Conservation (phyloP, 2,113 vertebrate genomes). For the Columbina picui region DNA sequence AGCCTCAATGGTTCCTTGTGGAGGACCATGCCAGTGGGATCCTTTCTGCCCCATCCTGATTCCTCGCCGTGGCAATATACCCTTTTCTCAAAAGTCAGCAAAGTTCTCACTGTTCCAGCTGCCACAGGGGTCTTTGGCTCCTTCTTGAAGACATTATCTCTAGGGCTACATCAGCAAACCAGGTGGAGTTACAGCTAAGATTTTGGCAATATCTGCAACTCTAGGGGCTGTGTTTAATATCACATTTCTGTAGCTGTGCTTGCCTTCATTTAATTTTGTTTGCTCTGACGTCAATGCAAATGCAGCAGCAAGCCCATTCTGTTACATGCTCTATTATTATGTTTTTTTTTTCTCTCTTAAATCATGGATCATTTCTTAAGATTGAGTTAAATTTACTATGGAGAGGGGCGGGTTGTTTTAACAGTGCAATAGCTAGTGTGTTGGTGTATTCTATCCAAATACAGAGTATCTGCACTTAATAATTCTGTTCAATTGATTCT, state of each 20-base stretch:
- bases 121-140: not conserved
- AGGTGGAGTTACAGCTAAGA: slow-evolving; percentile 17
- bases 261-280: slow-evolving; percentile 67
- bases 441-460: slow-evolving; percentile 7
- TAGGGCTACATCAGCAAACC: not conserved
- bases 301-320: slow-evolving; percentile 57
- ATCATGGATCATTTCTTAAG: slow-evolving; percentile 2
- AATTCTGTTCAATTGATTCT: slow-evolving; percentile 18
- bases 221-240: slow-evolving; percentile 50
- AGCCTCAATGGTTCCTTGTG: not conserved
- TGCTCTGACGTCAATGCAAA: slow-evolving; percentile 72
- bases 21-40: not conserved
- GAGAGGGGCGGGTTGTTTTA: not conserved
- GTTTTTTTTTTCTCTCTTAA: not conserved
- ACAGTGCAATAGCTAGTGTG: not conserved
- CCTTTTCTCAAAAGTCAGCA: not conserved
- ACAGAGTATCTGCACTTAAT: not conserved
- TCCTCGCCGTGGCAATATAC: not conserved
- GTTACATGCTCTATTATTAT: slow-evolving; percentile 27
- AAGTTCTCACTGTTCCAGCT: not conserved
- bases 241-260: slow-evolving; percentile 62
- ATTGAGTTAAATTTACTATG: slow-evolving; percentile 13
- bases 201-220: slow-evolving; percentile 46
- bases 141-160: not conserved
- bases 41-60: not conserved